Percentiles rank a stretch among this genome's conserved stretches.
phyloP scores from a whole-genome alignment of 2,113 vertebrate species.

The Protomyctophum bolini region DNA sequence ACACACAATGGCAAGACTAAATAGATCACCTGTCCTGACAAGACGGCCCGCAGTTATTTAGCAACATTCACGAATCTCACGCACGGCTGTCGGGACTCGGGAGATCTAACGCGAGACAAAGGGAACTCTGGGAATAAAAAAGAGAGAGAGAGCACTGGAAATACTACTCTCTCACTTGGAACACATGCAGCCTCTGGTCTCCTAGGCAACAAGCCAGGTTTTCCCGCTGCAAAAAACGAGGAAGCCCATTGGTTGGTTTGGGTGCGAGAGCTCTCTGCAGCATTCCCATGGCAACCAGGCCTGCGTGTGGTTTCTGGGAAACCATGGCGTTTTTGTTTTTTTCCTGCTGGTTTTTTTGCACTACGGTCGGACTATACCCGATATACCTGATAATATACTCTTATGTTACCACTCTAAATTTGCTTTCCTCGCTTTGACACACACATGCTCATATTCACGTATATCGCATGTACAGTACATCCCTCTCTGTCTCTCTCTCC shows the following conservation, averaged over 20 bases:
- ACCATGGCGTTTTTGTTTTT: slow-evolving; percentile 52
- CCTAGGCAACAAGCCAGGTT: slow-evolving; percentile 72
- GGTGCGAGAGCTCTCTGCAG: slow-evolving; percentile 70
- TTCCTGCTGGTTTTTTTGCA: neutral
- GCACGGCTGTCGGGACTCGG: too few species aligned
- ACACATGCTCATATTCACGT: neutral
- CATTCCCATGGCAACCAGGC: slow-evolving; percentile 73
- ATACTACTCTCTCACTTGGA: too few species aligned
- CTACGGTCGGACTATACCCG: slow-evolving; percentile 5
- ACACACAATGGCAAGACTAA: too few species aligned
- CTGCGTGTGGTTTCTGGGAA: slow-evolving; percentile 58
- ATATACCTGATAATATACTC: too few species aligned
- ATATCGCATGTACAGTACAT: neutral
- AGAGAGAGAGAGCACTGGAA: too few species aligned
- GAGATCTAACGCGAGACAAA: too few species aligned
- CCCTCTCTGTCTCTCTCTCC: too few species aligned
- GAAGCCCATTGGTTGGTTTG: slow-evolving; percentile 56
- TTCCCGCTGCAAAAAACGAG: slow-evolving; percentile 59
- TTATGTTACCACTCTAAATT: too few species aligned
- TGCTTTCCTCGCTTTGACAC: neutral
- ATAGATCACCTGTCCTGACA: too few species aligned
- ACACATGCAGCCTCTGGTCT: slow-evolving; percentile 38
- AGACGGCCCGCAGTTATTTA: too few species aligned
- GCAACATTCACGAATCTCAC: too few species aligned
- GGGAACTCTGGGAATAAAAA: too few species aligned